Evolutionary conservation across 2,797 vertebrate genomes (phyloP), one percentile per base, ranked within the genome.

Genomic region (Buphagus erythrorhynchus): DNA sequence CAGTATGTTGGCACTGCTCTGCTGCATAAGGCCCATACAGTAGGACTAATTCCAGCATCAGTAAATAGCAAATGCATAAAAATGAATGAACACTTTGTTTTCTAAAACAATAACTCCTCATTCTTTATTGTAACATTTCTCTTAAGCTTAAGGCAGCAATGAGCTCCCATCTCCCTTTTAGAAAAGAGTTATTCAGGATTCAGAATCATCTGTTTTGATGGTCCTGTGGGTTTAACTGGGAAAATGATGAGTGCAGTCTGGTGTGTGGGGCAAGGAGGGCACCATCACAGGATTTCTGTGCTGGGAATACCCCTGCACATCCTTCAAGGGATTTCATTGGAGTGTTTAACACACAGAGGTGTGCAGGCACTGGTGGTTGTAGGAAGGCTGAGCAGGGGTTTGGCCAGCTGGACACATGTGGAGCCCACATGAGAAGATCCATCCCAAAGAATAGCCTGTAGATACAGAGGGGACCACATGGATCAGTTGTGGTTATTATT

Each of bases 321-420:
- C 16, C 29, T 42, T 10, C 8, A 16, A 42, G 26, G 19, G 22
- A 17, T 46, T 77, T n/a, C 16, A 3, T 4, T 21, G 45, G 26
- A 5, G 11, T 16, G 1, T 29, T 51, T 42, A 57, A 28, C 26
- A 35, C 40, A 36, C 3, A 35, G 31, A 58, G 12, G 8, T 43
- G 74, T 40, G 40, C 29, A 49, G 24, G 4, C 11, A 8, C 2
- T 25, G 16, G 14, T 14, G 62, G 10, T 1, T 62, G 14, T n/a
- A 24, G 31, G 31, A 42, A 67, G 20, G 12, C 0, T 17, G 69
- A 71, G 22, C 38, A 79, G 43, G 9, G 20, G 0, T 69, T 58
- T 8, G 3, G 20, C 16, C 12, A 5, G 20, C 28, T 46, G 26
- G 25, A 13, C 5, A 11, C 12, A 5, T 2, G 0, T 11, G 16